Percentiles rank a stretch among this genome's conserved stretches.
Conservation (phyloP, 1,140 invertebrate species). For the Achatina immaculata region DNA sequence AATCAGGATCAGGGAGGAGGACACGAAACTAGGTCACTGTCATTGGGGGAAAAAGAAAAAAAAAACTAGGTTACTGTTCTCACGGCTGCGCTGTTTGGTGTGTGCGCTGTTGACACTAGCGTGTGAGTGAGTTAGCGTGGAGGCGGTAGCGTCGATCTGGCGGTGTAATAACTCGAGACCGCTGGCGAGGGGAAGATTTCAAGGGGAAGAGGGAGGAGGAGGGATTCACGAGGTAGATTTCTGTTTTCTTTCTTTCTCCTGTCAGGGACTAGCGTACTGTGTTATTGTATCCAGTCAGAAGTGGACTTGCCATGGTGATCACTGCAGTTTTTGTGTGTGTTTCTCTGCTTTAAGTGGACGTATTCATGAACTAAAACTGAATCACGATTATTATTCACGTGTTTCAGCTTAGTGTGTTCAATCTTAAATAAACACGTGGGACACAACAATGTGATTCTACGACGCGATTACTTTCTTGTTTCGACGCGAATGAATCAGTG, state of each 20-base stretch:
- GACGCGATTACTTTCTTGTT: too few relatives aligned
- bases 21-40: not conserved
- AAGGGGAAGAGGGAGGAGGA: not conserved
- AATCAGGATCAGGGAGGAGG: not conserved
- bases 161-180: not conserved
- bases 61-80: conserved; percentile 5
- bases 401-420: too few relatives aligned
- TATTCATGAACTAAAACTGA: too few relatives aligned
- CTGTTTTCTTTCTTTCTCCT: not conserved
- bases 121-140: not conserved
- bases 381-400: too few relatives aligned
- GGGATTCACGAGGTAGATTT: not conserved
- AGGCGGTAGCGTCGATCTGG: not conserved
- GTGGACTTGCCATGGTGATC: not conserved
- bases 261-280: not conserved
- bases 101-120: not conserved
- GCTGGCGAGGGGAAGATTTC: not conserved
- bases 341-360: not conserved
- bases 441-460: too few relatives aligned
- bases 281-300: not conserved
- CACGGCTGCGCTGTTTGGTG: not conserved
- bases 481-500: too few relatives aligned
- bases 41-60: too few relatives aligned
- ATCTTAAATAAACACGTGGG: too few relatives aligned
- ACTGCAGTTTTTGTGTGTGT: not conserved